A percentile compares a stretch with the other conserved stretches of the same genome.
Conservation (phyloP, 2,888 invertebrate genomes). For the Calameuta idolon region DNA sequence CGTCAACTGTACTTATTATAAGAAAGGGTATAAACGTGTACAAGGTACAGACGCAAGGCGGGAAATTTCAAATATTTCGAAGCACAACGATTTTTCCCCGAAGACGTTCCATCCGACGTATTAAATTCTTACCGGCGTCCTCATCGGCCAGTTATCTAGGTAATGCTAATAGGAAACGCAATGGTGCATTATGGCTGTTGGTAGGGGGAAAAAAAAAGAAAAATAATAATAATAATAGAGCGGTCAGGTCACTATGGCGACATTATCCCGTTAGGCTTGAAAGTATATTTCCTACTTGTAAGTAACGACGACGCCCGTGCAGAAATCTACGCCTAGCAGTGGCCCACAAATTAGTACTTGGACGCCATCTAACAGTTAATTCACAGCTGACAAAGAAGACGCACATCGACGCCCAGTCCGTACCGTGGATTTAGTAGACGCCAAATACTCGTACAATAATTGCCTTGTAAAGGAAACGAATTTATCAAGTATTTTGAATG, state of each 20-base stretch:
- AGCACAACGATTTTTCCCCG: neutral
- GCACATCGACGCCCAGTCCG: neutral
- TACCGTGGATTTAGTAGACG: neutral
- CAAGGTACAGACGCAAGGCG: neutral
- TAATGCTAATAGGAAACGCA: conserved; percentile 34
- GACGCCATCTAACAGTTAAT: conserved; percentile 1
- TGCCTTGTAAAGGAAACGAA: neutral
- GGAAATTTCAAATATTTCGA: neutral
- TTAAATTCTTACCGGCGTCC: neutral
- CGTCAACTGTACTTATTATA: neutral
- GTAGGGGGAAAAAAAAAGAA: conserved; percentile 36
- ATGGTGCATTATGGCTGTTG: conserved; percentile 32
- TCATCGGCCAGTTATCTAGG: conserved; percentile 25
- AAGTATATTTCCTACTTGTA: conserved; percentile 49
- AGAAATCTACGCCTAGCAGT: neutral
- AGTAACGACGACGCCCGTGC: neutral
- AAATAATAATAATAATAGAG: conserved; percentile 39
- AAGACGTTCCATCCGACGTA: neutral
- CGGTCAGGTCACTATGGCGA: conserved; percentile 48
- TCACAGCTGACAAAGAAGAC: neutral
- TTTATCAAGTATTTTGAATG: neutral
- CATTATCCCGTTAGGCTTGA: conserved; percentile 49
- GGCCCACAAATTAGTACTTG: neutral
- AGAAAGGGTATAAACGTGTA: neutral
- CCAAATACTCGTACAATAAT: neutral